Conservation (phyloP, 2,888 invertebrate genomes). For the Eulithis prunata region DNA sequence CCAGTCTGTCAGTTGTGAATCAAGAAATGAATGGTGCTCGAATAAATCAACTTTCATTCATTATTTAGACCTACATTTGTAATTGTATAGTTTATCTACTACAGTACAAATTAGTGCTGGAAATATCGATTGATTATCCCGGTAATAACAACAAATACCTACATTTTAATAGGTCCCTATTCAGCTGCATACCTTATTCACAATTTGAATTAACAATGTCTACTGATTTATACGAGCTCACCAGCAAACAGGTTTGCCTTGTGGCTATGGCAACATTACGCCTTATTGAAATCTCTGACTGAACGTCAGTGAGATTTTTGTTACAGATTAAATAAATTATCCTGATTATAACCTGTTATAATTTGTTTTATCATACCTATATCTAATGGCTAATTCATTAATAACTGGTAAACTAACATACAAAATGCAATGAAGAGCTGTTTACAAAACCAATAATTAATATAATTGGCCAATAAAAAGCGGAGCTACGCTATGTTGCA, state of each 20-base stretch:
- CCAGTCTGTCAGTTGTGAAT: too few species aligned
- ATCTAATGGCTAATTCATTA: background rate
- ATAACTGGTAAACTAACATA: background rate
- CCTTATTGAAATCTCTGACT: slow-evolving; percentile 51
- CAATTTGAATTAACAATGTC: slow-evolving; percentile 33
- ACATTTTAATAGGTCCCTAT: slow-evolving; percentile 29
- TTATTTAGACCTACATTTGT: too few species aligned
- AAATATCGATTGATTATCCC: slow-evolving; percentile 37
- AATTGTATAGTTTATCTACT: too few species aligned
- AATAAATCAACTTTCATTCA: too few species aligned
- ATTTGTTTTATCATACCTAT: background rate
- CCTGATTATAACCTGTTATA: slow-evolving; percentile 2
- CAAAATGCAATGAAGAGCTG: background rate
- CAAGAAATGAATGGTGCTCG: too few species aligned
- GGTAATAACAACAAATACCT: slow-evolving; percentile 40
- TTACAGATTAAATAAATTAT: slow-evolving; percentile 1
- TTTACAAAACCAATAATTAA: background rate
- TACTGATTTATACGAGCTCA: slow-evolving; percentile 51
- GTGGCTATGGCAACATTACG: slow-evolving; percentile 51
- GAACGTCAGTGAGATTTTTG: slow-evolving; percentile 6
- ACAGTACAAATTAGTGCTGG: background rate
- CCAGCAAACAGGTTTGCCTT: slow-evolving; percentile 58
- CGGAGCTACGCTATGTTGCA: background rate
- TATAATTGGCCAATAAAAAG: slow-evolving; percentile 2
- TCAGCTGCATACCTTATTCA: slow-evolving; percentile 28